These are phyloP conservation scores for Stichodactyla helianthus DNA, from an alignment of 64 coral and sea anemone genomes.

Conservation along the genomic window DNA sequence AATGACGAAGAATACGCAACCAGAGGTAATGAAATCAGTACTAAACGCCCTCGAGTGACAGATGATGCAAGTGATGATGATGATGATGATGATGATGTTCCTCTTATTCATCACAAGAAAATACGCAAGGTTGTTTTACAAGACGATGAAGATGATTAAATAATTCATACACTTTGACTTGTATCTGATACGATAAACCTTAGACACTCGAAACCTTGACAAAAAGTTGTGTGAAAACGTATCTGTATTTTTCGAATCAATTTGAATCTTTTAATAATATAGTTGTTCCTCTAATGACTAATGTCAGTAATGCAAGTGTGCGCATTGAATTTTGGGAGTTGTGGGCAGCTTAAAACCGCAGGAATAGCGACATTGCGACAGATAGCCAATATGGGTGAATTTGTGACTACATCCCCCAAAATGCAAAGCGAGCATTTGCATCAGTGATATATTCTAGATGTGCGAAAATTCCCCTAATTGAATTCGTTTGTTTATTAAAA, in stretches of 20 bases:
- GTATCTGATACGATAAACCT: background rate
- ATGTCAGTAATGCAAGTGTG: too few species aligned
- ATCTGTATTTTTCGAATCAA: too few species aligned
- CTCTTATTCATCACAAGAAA: slow-evolving; percentile 50
- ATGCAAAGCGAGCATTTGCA: too few species aligned
- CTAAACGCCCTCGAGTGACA: background rate
- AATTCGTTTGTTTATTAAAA: background rate
- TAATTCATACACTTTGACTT: background rate
- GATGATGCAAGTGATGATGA: slow-evolving; percentile 1
- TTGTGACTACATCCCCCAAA: too few species aligned
- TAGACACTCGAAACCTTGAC: too few species aligned
- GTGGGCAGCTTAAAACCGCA: too few species aligned
- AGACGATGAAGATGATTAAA: slow-evolving; percentile 41
- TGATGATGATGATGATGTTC: slow-evolving; percentile 40
- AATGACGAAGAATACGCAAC: background rate
- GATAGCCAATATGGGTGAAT: too few species aligned
- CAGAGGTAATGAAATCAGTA: background rate
- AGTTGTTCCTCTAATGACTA: too few species aligned
- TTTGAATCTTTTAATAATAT: too few species aligned
- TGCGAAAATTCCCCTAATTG: background rate
- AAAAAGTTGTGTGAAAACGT: too few species aligned
- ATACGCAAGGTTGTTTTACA: slow-evolving; percentile 31
- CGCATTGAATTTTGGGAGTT: too few species aligned
- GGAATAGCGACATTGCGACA: too few species aligned
- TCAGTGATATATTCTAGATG: background rate